Conservation (phyloP, 2,888 invertebrate genomes). For the Tetranychus piercei region DNA sequence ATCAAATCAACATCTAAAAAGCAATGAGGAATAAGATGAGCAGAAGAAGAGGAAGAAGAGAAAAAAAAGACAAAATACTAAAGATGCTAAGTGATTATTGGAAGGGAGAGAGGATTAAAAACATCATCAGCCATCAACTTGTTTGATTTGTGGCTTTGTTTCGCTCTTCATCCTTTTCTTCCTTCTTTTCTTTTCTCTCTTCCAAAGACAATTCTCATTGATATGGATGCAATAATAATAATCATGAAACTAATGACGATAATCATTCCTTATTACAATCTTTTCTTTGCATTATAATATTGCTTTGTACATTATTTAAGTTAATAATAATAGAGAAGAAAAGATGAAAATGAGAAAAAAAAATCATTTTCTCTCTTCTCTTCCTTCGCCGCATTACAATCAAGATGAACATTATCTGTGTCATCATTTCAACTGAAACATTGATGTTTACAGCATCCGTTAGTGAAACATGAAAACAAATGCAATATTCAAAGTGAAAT, state of each 20-base stretch:
- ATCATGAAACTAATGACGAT: not conserved
- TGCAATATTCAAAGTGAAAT: too few relatives aligned
- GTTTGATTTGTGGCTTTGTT: constrained; percentile 1
- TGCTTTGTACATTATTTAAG: not conserved
- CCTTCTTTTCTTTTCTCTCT: not conserved
- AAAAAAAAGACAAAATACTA: not conserved
- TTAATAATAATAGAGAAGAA: too few relatives aligned
- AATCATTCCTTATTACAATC: not conserved
- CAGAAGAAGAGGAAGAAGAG: not conserved
- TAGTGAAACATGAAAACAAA: too few relatives aligned
- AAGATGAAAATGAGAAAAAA: too few relatives aligned
- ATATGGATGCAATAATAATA: not conserved
- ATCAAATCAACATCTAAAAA: not conserved
- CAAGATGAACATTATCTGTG: too few relatives aligned
- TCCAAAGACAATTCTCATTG: not conserved
- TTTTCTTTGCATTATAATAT: not conserved
- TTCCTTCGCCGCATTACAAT: too few relatives aligned
- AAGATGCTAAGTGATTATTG: not conserved
- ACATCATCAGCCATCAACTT: constrained; percentile 1
- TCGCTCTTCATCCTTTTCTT: not conserved
- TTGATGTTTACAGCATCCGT: too few relatives aligned
- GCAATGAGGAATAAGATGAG: not conserved
- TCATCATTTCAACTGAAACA: too few relatives aligned
- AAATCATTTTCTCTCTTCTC: too few relatives aligned
- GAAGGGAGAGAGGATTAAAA: not conserved